These are phyloP conservation scores for Melanotaenia duboulayi DNA, from an alignment of 2,113 vertebrate species.

Conservation along the genomic window DNA sequence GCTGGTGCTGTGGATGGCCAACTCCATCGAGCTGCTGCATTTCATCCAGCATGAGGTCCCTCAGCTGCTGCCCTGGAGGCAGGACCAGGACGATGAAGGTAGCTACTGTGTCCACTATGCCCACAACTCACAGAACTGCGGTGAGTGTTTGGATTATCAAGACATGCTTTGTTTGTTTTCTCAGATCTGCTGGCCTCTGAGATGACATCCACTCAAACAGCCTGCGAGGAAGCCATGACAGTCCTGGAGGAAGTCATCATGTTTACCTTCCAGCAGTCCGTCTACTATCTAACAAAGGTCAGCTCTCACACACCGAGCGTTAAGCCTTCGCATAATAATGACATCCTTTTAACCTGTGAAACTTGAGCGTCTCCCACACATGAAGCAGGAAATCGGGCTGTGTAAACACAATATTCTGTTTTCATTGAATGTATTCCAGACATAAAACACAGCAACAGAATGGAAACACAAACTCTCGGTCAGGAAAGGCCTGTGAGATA, in stretches of 20 bases:
- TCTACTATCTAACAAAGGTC: slow-evolving; percentile 87
- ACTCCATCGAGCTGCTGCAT: slow-evolving; percentile 85
- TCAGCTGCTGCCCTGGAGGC: slow-evolving; percentile 76
- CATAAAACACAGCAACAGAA: slow-evolving; percentile 58
- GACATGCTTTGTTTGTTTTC: background rate
- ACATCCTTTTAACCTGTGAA: background rate
- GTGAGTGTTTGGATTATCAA: background rate
- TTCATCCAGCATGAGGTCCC: slow-evolving; percentile 85
- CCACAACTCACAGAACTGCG: background rate
- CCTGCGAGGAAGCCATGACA: slow-evolving; percentile 85
- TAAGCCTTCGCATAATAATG: background rate
- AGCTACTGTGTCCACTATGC: no score
- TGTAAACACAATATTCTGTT: slow-evolving; percentile 65
- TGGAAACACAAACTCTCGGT: slow-evolving; percentile 50
- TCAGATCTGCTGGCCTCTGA: slow-evolving; percentile 72
- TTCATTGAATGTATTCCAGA: slow-evolving; percentile 58
- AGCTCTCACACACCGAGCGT: slow-evolving; percentile 13
- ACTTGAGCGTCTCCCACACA: slow-evolving; percentile 30
- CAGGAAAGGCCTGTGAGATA: slow-evolving; percentile 65
- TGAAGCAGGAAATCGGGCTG: slow-evolving; percentile 62
- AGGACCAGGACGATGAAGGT: slow-evolving; percentile 61
- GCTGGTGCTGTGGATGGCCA: slow-evolving; percentile 84
- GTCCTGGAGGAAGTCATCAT: slow-evolving; percentile 87
- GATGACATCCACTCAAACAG: slow-evolving; percentile 72
- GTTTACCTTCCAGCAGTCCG: slow-evolving; percentile 87